Evolutionary conservation across 2,797 vertebrate genomes (phyloP).

Genomic region (Glossophaga mutica): DNA sequence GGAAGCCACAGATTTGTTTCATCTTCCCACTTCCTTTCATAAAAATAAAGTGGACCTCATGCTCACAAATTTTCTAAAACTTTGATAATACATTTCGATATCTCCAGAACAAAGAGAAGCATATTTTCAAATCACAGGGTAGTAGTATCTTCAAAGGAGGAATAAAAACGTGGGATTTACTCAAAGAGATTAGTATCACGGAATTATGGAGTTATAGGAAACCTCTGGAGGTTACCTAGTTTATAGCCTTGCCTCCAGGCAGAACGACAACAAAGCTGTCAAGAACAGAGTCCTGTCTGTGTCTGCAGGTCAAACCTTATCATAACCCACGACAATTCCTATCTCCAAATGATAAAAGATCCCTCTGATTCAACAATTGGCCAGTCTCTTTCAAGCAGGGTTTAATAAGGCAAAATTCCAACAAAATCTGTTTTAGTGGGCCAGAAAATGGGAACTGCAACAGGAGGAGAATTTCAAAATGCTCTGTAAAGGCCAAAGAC

Average conservation of each 20-base stretch:
- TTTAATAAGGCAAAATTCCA: conserved; percentile 43
- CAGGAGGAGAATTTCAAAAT: conserved; percentile 55
- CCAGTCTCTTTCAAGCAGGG: conserved; percentile 47
- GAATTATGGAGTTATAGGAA: conserved; percentile 17
- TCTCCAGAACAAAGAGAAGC: conserved; percentile 51
- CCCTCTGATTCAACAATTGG: conserved; percentile 29
- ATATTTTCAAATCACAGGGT: conserved; percentile 41
- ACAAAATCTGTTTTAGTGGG: conserved; percentile 9
- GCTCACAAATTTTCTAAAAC: conserved; percentile 40
- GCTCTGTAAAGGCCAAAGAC: conserved; percentile 17
- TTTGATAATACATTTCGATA: conserved; percentile 14
- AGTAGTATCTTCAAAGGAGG: conserved; percentile 56
- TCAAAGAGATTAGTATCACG: conserved; percentile 45
- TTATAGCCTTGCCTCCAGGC: conserved; percentile 43
- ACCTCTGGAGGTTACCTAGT: background rate
- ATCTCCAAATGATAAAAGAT: conserved; percentile 47
- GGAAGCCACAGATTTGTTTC: background rate
- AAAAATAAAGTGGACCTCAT: background rate
- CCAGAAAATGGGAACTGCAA: conserved; percentile 37
- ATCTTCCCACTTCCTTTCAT: background rate
- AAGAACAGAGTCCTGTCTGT: background rate
- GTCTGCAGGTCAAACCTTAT: conserved; percentile 47
- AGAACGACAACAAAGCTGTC: conserved; percentile 39
- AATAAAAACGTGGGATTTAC: conserved; percentile 56
- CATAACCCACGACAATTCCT: conserved; percentile 46